phyloP scores from a whole-genome alignment of 2,113 vertebrate species.

The Anarhynchus alexandrinus region DNA sequence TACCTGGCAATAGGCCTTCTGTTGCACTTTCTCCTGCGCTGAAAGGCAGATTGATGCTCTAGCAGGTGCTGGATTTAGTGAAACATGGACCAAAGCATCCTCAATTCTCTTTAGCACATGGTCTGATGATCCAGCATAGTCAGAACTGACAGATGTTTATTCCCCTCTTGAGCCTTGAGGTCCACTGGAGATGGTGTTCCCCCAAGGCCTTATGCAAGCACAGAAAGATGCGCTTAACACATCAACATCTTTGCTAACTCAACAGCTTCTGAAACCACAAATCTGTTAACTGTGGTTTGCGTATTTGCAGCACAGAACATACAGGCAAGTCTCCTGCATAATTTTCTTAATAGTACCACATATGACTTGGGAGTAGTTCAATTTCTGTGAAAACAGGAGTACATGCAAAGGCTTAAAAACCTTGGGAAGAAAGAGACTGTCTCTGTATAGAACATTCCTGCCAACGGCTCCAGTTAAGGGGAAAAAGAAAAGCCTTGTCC shows the following conservation, averaged over 20 bases:
- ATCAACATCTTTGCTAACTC: not conserved
- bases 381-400: not conserved
- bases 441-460: not conserved
- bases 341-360: not conserved
- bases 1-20: not conserved
- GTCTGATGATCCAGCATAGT: not conserved
- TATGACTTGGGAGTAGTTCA: not conserved
- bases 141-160: not conserved
- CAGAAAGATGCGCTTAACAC: not conserved
- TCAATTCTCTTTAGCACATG: not conserved
- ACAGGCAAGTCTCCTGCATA: not conserved
- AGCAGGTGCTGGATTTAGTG: not conserved
- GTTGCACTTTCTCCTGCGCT: not conserved
- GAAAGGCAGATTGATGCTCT: not conserved
- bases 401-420: not conserved
- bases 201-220: not conserved
- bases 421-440: not conserved
- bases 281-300: not conserved
- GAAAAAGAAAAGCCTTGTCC: not conserved
- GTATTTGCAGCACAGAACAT: not conserved
- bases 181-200: not conserved
- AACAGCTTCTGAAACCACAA: not conserved
- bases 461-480: not conserved
- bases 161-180: not conserved
- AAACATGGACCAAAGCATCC: not conserved